Percentiles rank a stretch among this genome's conserved stretches.
Evolutionary conservation across 2,113 vertebrate genomes (phyloP).

Genomic region (Ploceus nigricollis): DNA sequence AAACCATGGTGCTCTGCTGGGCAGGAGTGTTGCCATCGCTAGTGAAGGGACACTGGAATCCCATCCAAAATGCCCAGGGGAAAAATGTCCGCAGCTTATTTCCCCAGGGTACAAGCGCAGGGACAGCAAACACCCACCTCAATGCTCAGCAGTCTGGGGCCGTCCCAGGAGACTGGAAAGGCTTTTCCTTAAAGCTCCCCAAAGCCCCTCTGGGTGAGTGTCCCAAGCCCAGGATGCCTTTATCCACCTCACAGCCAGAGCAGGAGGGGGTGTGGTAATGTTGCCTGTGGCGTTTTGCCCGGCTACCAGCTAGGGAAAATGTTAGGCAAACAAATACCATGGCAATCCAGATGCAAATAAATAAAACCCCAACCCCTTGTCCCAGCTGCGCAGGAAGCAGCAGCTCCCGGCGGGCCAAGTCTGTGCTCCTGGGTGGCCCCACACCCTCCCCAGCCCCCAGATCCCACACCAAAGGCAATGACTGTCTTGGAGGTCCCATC

Average conservation of each 20-base stretch:
- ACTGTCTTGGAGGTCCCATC: not conserved
- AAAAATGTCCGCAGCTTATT: not conserved
- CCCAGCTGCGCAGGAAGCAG: not conserved
- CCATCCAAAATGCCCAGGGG: not conserved
- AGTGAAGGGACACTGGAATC: not conserved
- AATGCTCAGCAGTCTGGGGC: not conserved
- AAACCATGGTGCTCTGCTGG: rapidly evolving
- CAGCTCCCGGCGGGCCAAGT: rapidly evolving
- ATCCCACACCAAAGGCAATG: not conserved
- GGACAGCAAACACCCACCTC: not conserved
- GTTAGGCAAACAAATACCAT: not conserved
- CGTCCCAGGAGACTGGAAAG: not conserved
- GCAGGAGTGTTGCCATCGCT: rapidly evolving
- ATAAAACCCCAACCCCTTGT: not conserved
- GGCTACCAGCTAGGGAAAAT: not conserved
- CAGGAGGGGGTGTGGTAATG: not conserved
- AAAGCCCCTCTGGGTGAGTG: rapidly evolving
- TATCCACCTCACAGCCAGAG: not conserved
- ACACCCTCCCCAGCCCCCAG: rapidly evolving
- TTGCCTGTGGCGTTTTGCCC: not conserved
- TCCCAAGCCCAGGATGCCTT: not conserved
- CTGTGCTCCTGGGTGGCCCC: rapidly evolving
- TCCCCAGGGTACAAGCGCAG: rapidly evolving
- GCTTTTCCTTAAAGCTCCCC: not conserved
- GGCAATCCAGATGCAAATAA: not conserved